A percentile compares a stretch with the other conserved stretches of the same genome.
Conservation (phyloP, 1,140 invertebrate species). For the Arion vulgaris region DNA sequence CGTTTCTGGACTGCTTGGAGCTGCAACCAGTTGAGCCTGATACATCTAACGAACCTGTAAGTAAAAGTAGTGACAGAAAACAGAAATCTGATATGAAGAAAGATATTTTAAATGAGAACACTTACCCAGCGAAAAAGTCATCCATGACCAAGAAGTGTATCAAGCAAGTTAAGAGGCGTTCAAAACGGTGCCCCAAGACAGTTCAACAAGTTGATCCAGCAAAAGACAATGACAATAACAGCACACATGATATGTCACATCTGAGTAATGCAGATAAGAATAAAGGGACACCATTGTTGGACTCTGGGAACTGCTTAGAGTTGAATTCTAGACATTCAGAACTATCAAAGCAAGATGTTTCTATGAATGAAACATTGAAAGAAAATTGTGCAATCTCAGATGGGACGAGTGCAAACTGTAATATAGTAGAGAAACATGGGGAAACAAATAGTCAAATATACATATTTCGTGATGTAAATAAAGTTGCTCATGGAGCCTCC, state of each 20-base stretch:
- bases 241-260: too few relatives aligned
- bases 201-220: not conserved
- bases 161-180: not conserved
- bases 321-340: not conserved
- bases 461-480: conserved; percentile 37
- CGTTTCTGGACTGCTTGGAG: conserved; percentile 19
- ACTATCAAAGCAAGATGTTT: not conserved
- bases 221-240: not conserved
- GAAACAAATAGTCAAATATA: not conserved
- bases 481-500: not conserved
- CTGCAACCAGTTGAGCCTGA: conserved; percentile 13
- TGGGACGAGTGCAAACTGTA: not conserved
- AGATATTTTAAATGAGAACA: not conserved
- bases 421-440: not conserved
- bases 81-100: not conserved
- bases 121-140: not conserved
- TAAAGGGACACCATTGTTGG: not conserved
- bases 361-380: not conserved
- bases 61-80: not conserved
- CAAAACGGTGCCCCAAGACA: not conserved
- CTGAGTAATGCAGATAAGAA: not conserved
- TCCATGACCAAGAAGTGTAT: not conserved
- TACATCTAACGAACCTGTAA: not conserved
- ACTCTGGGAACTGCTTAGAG: not conserved
- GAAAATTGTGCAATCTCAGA: not conserved